phyloP scores from a whole-genome alignment of 2,888 invertebrate genomes.

The Xestia c-nigrum region DNA sequence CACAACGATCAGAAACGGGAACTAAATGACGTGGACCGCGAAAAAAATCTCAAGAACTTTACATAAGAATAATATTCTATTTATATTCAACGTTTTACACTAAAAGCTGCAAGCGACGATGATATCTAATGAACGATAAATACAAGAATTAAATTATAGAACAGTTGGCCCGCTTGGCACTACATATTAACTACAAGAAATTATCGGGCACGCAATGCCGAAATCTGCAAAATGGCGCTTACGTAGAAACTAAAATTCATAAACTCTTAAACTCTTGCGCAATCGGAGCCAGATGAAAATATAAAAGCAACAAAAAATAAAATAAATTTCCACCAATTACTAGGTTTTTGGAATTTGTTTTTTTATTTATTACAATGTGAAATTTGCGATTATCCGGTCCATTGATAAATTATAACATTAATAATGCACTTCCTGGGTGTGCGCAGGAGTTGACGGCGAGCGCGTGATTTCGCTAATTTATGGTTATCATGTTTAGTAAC shows the following conservation, averaged over 20 bases:
- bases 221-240: conserved; percentile 47
- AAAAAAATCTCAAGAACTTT: conserved; percentile 24
- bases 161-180: conserved; percentile 48
- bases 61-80: conserved; percentile 29
- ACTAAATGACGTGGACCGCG: conserved; percentile 17
- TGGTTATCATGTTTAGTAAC: conserved; percentile 59
- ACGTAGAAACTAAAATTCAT: conserved; percentile 50
- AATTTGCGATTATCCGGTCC: conserved; percentile 44
- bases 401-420: conserved; percentile 58
- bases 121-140: conserved; percentile 49
- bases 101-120: conserved; percentile 44
- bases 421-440: conserved; percentile 60
- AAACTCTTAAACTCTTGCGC: conserved; percentile 58
- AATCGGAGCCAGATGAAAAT: conserved; percentile 41
- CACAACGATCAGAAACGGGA: conserved; percentile 41
- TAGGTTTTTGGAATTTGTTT: conserved; percentile 8
- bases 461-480: conserved; percentile 65
- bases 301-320: conserved; percentile 20
- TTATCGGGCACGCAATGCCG: conserved; percentile 47
- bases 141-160: conserved; percentile 52
- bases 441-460: conserved; percentile 47
- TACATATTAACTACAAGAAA: conserved; percentile 55
- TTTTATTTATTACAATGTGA: conserved; percentile 48
- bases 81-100: conserved; percentile 39
- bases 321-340: conserved; percentile 19